Evolutionary conservation across 2,797 vertebrate species (phyloP).

Genomic region (Toxotes lorentzi): DNA sequence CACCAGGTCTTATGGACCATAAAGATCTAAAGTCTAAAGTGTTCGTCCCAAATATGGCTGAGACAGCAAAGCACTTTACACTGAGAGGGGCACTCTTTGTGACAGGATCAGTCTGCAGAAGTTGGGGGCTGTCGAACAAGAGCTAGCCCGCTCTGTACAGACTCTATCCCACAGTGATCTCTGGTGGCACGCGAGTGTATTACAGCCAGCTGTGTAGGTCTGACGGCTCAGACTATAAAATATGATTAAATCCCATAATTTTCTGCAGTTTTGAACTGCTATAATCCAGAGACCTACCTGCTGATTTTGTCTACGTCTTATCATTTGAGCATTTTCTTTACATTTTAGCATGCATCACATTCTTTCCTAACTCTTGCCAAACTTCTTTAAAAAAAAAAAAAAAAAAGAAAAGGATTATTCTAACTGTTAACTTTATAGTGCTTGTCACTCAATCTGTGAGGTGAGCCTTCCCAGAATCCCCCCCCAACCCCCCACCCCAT

Average conservation of each 20-base stretch:
- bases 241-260: conserved; percentile 25
- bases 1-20: conserved; percentile 62
- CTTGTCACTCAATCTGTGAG: conserved; percentile 82
- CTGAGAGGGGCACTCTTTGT: conserved; percentile 51
- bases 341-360: conserved; percentile 68
- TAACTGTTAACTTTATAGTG: conserved; percentile 79
- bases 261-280: conserved; percentile 69
- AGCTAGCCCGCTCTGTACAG: conserved; percentile 51
- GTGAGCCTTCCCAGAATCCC: conserved; percentile 69
- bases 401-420: conserved; percentile 53
- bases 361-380: conserved; percentile 65
- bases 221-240: conserved; percentile 41
- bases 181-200: conserved; percentile 76
- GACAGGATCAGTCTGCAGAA: conserved; percentile 39
- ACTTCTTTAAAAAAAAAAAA: conserved; percentile 42
- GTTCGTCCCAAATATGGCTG: conserved; percentile 77
- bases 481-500: conserved; percentile 8
- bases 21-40: conserved; percentile 54
- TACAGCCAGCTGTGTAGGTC: conserved; percentile 64
- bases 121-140: neutral
- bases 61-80: conserved; percentile 83
- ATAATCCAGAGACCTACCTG: conserved; percentile 61
- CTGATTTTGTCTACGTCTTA: conserved; percentile 60
- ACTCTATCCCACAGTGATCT: conserved; percentile 67
- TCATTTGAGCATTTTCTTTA: conserved; percentile 50